These are phyloP conservation scores for Anas platyrhynchos DNA, from an alignment of 2,113 vertebrate genomes.

Conservation along the genomic window DNA sequence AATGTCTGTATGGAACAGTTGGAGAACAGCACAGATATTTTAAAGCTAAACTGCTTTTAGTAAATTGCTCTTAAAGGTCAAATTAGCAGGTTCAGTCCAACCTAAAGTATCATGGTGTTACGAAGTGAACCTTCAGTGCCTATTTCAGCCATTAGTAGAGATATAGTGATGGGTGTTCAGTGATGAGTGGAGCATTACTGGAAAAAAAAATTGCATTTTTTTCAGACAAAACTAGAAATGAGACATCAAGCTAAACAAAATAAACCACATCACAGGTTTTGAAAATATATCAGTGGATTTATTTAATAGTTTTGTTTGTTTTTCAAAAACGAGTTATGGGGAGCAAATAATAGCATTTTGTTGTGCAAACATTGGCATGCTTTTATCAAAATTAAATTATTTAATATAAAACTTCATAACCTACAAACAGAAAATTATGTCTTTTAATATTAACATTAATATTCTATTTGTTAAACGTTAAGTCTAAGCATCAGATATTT, in stretches of 20 bases:
- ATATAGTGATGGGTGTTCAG: background rate
- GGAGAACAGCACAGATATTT: background rate
- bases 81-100: background rate
- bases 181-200: background rate
- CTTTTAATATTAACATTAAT: background rate
- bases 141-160: background rate
- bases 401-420: background rate
- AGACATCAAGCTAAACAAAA: background rate
- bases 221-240: background rate
- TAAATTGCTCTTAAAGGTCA: background rate
- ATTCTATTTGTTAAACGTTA: background rate
- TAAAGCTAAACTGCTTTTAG: background rate
- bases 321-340: background rate
- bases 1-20: background rate
- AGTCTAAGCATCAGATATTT: background rate
- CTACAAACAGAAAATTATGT: background rate
- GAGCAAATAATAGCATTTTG: background rate
- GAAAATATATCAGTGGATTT: rapidly evolving
- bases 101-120: background rate
- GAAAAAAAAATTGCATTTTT: background rate
- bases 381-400: background rate
- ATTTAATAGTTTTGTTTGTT: background rate
- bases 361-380: background rate
- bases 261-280: background rate
- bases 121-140: background rate